phyloP scores from a whole-genome alignment of 1,140 invertebrate species.

The Heliothis virescens region DNA sequence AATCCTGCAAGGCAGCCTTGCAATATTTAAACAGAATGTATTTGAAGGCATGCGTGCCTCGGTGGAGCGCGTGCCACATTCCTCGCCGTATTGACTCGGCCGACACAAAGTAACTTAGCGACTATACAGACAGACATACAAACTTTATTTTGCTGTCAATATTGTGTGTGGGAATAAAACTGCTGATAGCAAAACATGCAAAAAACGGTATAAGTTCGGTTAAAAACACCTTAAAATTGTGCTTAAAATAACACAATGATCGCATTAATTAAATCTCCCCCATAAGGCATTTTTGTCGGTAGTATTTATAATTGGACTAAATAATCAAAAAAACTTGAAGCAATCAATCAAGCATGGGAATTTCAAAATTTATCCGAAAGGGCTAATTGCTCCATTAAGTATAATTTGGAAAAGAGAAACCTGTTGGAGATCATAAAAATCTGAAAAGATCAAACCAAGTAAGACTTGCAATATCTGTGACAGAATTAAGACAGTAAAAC shows the following conservation, averaged over 20 bases:
- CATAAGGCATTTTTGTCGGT: too few species aligned
- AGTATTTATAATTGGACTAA: neutral
- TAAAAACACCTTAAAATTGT: too few species aligned
- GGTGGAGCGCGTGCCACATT: conserved; percentile 70
- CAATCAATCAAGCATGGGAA: neutral
- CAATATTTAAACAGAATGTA: conserved; percentile 46
- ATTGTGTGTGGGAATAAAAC: neutral
- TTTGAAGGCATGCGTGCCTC: conserved; percentile 49
- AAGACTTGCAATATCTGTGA: too few species aligned
- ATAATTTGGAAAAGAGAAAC: neutral
- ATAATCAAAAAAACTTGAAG: neutral
- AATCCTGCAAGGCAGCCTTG: conserved; percentile 41
- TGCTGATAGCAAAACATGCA: too few species aligned
- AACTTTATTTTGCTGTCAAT: conserved; percentile 19
- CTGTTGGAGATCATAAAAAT: neutral
- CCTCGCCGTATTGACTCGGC: conserved; percentile 73
- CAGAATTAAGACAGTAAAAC: too few species aligned
- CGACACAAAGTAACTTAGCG: conserved; percentile 65
- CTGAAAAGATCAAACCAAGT: neutral
- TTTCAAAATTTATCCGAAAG: neutral
- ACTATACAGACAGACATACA: conserved; percentile 54
- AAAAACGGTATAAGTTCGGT: too few species aligned
- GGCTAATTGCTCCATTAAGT: conserved; percentile 1
- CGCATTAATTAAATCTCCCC: too few species aligned
- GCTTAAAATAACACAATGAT: too few species aligned